A percentile compares a stretch with the other conserved stretches of the same genome.
Conservation (phyloP, 2,888 invertebrate species). For the Stenoptilia bipunctidactyla region DNA sequence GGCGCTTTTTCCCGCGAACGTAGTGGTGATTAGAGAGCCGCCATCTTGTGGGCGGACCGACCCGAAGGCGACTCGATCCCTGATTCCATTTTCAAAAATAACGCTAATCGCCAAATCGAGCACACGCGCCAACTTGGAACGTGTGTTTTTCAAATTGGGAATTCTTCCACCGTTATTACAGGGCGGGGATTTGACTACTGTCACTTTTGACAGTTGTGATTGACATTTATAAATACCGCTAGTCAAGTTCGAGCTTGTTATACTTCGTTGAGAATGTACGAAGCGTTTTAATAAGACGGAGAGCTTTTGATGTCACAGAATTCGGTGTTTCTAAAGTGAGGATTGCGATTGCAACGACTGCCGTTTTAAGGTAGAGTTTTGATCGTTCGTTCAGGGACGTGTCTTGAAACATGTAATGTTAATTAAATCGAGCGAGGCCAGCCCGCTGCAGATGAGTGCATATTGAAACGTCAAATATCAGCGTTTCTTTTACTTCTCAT, state of each 20-base stretch:
- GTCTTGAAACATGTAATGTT: conserved; percentile 18
- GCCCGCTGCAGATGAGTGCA: conserved; percentile 51
- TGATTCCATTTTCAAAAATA: conserved; percentile 67
- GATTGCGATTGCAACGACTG: too few species aligned
- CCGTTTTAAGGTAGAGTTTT: too few species aligned
- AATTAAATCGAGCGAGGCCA: conserved; percentile 9
- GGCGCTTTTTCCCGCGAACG: conserved; percentile 57
- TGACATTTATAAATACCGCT: conserved; percentile 62
- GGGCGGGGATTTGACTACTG: conserved; percentile 64
- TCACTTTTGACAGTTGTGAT: conserved; percentile 65
- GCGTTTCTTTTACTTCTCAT: conserved; percentile 65
- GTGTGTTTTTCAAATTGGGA: conserved; percentile 68
- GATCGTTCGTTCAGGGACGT: conserved; percentile 28
- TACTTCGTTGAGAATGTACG: conserved; percentile 34
- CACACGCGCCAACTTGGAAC: conserved; percentile 59
- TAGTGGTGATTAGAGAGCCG: conserved; percentile 60
- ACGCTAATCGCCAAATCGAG: conserved; percentile 66
- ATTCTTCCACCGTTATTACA: conserved; percentile 56
- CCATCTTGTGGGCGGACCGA: conserved; percentile 67
- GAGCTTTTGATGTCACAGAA: conserved; percentile 36
- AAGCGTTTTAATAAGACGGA: conserved; percentile 44
- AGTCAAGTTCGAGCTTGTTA: conserved; percentile 60
- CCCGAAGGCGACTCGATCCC: conserved; percentile 66
- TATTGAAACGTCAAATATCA: conserved; percentile 65
- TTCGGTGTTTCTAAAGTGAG: conserved; percentile 13